Evolutionary conservation across 30 jellyfish, hydroid and myxozoan species (phyloP).

Genomic region (Morbakka virulenta): DNA sequence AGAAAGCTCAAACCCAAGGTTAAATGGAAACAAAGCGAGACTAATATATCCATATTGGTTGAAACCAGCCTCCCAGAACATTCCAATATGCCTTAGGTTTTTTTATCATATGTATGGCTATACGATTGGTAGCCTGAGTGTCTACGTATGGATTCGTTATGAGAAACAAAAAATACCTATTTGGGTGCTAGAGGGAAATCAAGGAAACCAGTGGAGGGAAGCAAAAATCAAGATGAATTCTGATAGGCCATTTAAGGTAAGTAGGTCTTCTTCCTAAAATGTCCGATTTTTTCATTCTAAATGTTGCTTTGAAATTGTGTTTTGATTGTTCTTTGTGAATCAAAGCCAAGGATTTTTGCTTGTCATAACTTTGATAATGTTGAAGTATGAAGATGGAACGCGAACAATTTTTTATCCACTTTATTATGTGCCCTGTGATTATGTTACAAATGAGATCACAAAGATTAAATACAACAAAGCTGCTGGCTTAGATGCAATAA

Average conservation of each 20-base stretch:
- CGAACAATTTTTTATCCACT: too few species aligned
- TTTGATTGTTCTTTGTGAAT: too few species aligned
- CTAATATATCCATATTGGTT: not conserved
- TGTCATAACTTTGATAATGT: too few species aligned
- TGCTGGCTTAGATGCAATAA: too few species aligned
- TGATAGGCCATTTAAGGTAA: slow-evolving; percentile 40
- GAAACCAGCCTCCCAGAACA: not conserved
- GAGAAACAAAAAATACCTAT: not conserved
- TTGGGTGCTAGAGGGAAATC: slow-evolving; percentile 42
- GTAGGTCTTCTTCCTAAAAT: not conserved
- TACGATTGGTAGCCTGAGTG: slow-evolving; percentile 54
- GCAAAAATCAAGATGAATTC: slow-evolving; percentile 37
- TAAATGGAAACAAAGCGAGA: slow-evolving; percentile 52
- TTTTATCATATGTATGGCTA: slow-evolving; percentile 67
- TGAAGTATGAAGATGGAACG: too few species aligned
- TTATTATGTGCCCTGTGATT: too few species aligned
- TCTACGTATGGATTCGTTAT: not conserved
- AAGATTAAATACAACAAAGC: too few species aligned
- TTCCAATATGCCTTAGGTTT: slow-evolving; percentile 35
- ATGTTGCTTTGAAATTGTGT: too few species aligned
- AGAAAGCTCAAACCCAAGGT: slow-evolving; percentile 58
- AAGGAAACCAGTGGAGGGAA: slow-evolving; percentile 36
- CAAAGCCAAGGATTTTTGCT: too few species aligned
- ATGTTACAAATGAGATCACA: too few species aligned
- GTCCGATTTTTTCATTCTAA: too few species aligned